Conservation (phyloP, 1,140 invertebrate genomes). For the Chionoecetes opilio region DNA sequence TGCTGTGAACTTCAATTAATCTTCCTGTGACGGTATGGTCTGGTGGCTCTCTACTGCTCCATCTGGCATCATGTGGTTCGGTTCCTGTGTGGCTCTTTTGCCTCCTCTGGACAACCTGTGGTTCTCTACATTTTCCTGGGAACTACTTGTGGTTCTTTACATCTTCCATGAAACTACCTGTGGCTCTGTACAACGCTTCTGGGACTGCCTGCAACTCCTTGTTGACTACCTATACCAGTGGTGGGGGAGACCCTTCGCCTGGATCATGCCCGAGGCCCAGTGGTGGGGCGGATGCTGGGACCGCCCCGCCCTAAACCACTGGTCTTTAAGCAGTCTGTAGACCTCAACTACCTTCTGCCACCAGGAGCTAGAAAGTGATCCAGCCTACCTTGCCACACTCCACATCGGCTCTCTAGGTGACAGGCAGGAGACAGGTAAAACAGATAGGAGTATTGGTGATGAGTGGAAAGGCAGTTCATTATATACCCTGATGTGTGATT, state of each 20-base stretch:
- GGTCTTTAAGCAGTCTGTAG: slow-evolving; percentile 24
- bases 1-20: slow-evolving; percentile 38
- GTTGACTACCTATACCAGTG: slow-evolving; percentile 34
- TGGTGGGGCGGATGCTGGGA: slow-evolving; percentile 69
- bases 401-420: slow-evolving; percentile 28
- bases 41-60: neutral
- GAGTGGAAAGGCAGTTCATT: too few relatives aligned
- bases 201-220: neutral
- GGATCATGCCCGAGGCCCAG: slow-evolving; percentile 59
- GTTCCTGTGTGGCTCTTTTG: neutral
- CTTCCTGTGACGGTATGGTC: neutral
- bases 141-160: neutral
- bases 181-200: neutral
- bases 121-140: slow-evolving; percentile 3
- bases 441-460: too few relatives aligned
- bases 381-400: neutral
- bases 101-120: neutral
- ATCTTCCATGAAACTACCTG: neutral
- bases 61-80: neutral
- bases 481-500: too few relatives aligned
- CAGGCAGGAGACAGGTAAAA: neutral
- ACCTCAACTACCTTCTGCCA: slow-evolving; percentile 55
- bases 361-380: slow-evolving; percentile 70
- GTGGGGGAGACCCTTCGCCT: slow-evolving; percentile 69
- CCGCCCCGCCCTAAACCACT: slow-evolving; percentile 61